A percentile compares a stretch with the other conserved stretches of the same genome.
Evolutionary conservation across 2,113 vertebrate genomes (phyloP).

Genomic region (Brienomyrus longianalis): DNA sequence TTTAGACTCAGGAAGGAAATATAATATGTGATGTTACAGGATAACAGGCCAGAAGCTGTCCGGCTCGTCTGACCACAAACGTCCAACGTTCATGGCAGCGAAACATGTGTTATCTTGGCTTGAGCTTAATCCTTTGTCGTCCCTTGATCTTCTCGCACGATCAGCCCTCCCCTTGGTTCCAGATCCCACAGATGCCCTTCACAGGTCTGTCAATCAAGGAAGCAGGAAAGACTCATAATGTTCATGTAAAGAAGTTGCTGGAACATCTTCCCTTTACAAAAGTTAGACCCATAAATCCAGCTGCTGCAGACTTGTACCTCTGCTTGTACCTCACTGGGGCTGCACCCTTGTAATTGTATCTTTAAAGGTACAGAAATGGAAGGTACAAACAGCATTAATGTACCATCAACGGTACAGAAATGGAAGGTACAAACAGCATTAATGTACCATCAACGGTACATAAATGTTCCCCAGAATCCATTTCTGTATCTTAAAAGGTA

Average conservation of each 20-base stretch:
- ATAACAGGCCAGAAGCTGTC: background rate
- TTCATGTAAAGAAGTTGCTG: background rate
- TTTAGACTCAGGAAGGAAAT: conserved; percentile 30
- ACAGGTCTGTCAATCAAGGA: background rate
- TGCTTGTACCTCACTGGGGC: no score
- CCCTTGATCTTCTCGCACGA: background rate
- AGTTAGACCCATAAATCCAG: background rate
- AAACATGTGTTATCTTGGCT: background rate
- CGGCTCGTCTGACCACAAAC: background rate
- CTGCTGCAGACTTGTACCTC: background rate
- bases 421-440: no score
- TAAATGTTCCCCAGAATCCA: no score
- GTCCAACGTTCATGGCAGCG: background rate
- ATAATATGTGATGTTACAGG: conserved; percentile 16
- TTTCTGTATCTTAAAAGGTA: no score
- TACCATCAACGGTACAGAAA: no score
- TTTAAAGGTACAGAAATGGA: no score
- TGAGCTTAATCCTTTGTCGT: background rate
- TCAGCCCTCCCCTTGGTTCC: background rate
- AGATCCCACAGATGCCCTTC: background rate
- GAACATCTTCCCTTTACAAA: background rate
- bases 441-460: no score
- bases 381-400: no score
- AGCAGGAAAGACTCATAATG: background rate
- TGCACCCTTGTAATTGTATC: no score